Conservation (phyloP, 2,888 invertebrate genomes). For the Xestobium rufovillosum region DNA sequence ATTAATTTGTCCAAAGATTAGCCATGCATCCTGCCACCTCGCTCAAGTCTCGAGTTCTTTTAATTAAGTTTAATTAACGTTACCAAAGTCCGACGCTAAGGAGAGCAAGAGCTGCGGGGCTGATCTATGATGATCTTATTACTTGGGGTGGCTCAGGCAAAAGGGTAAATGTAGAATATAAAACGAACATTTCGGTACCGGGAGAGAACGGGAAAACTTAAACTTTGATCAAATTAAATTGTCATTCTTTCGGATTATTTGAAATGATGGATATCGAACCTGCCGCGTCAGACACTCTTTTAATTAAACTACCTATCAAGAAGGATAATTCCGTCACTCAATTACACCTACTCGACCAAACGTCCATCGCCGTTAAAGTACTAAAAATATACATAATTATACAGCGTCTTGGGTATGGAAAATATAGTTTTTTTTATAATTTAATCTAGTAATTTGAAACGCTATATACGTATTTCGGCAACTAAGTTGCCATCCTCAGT, state of each 20-base stretch:
- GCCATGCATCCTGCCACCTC: conserved; percentile 43
- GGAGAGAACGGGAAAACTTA: conserved; percentile 35
- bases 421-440: no score
- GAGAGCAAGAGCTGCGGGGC: conserved; percentile 31
- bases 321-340: conserved; percentile 18
- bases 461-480: no score
- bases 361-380: no score
- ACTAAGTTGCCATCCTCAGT: no score
- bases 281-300: conserved; percentile 26
- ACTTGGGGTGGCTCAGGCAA: conserved; percentile 20
- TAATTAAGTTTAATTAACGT: conserved; percentile 49
- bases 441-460: no score
- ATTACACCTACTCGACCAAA: conserved; percentile 7
- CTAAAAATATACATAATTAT: no score
- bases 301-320: conserved; percentile 30
- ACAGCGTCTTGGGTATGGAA: no score
- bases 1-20: conserved; percentile 47
- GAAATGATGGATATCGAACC: conserved; percentile 13
- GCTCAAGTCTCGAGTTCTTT: conserved; percentile 40
- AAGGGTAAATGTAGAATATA: conserved; percentile 35
- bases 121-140: conserved; percentile 39
- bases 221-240: conserved; percentile 35
- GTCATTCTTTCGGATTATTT: conserved; percentile 33
- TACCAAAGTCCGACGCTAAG: conserved; percentile 45
- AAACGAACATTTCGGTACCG: conserved; percentile 32